Conservation (phyloP, 2,888 invertebrate species). For the Papilio demoleus region DNA sequence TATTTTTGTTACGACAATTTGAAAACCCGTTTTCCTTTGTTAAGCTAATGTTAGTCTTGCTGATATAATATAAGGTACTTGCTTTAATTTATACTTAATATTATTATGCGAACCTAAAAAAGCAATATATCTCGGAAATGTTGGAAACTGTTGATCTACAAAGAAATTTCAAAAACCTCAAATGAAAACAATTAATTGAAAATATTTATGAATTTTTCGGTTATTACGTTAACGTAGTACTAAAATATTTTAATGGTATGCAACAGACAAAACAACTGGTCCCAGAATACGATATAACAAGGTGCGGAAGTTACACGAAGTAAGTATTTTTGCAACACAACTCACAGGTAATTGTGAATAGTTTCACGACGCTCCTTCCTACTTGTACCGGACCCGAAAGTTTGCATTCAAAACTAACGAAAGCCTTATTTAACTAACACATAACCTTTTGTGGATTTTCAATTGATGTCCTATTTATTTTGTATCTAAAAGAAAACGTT, state of each 20-base stretch:
- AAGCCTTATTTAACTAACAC: slow-evolving; percentile 6
- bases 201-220: background rate
- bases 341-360: slow-evolving; percentile 23
- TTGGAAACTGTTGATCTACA: background rate
- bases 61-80: background rate
- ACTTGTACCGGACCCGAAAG: slow-evolving; percentile 26
- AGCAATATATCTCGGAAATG: background rate
- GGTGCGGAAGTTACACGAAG: slow-evolving; percentile 14
- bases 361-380: slow-evolving; percentile 20
- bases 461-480: background rate
- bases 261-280: slow-evolving; percentile 7
- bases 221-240: background rate
- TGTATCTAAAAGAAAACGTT: background rate
- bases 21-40: background rate
- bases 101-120: background rate
- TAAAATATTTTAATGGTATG: background rate
- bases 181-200: too few species aligned
- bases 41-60: background rate
- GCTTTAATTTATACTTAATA: background rate
- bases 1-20: slow-evolving; percentile 2
- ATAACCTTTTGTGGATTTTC: slow-evolving; percentile 18
- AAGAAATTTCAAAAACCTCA: too few species aligned
- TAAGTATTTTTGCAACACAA: slow-evolving; percentile 15
- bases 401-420: slow-evolving; percentile 24
- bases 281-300: slow-evolving; percentile 13